Percentiles rank a stretch among this genome's conserved stretches.
phyloP scores from a whole-genome alignment of 2,113 vertebrate species.

The Accipiter cooperii region DNA sequence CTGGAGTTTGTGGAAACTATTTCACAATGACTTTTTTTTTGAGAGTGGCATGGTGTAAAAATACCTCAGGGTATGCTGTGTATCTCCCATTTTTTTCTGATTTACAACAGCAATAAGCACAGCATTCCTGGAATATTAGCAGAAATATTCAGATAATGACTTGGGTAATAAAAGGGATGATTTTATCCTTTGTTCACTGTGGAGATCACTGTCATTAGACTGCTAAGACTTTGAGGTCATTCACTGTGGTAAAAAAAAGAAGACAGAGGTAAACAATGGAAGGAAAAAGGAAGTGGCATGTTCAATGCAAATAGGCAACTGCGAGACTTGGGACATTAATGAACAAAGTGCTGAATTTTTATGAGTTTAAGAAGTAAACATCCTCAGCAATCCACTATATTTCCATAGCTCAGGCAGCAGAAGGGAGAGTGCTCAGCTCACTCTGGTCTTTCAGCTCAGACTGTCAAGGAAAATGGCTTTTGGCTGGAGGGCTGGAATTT shows the following conservation, averaged over 20 bases:
- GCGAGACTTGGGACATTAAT: background rate
- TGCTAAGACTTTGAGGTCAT: background rate
- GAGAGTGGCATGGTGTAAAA: background rate
- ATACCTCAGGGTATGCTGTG: background rate
- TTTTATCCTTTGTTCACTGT: background rate
- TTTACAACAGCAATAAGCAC: background rate
- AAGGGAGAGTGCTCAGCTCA: background rate
- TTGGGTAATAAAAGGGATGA: background rate
- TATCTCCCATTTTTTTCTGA: background rate
- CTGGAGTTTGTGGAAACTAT: background rate
- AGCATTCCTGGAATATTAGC: background rate
- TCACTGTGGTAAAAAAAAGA: background rate
- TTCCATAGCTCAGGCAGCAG: background rate
- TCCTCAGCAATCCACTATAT: background rate
- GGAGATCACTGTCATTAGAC: background rate
- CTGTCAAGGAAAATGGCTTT: background rate
- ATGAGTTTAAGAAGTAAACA: background rate
- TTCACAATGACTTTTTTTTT: background rate
- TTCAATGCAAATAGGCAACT: background rate
- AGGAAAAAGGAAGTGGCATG: background rate
- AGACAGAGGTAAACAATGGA: background rate
- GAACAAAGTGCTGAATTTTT: background rate
- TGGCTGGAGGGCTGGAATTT: background rate
- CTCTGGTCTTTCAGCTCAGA: background rate
- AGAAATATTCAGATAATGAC: background rate